Base-by-base conservation (phyloP, 2,888 invertebrate species). In the Sericinus montela region DNA sequence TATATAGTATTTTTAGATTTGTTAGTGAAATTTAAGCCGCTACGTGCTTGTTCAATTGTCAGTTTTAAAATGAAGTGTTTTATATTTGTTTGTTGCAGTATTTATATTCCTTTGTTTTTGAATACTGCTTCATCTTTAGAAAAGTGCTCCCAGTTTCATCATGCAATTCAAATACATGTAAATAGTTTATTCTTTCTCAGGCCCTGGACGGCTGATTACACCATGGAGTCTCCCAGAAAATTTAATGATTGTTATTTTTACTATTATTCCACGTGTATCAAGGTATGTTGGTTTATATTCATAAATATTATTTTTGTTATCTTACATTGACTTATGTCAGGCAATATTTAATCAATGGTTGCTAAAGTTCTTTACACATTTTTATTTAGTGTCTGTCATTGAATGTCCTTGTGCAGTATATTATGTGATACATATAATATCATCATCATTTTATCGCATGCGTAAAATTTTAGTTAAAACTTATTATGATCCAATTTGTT, bases 201-300 rank as follows among this genome's bases (percentile, higher is more conserved):
- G 76, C 72, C 75, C 75, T 76, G 75, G 79, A 72, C 65, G 72
- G 74, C 68, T 66, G 68, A 71, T 62, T 63, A 69, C 74, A 80
- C 75, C 71, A 92, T 94, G 92, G 93, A 93, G 84, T 92, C 92
- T 64, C 92, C 92, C 64, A 91, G 92, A 69, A 94, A 93, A 88
- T 93, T 94, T 78, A 93, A 94, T 80, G 96, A 96, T 80, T 96
- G 96, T 82, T 96, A 96, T 83, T 96, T 95, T 89, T 96, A 93
- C 83, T 96, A 94, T 77, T 95, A 96, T 76, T 95, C 95, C 48
- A 94, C 94, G 56, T 96, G 96, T 78, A 92, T 92, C 57, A 96
- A 95, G 93, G 95, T 95, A 86, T 85, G 85, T 49, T 13, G 43
- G 43, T 14, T 19, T 15, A 4, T 19, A 36, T 36, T 11, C 19